Conservation (phyloP, 1,140 invertebrate genomes). For the Heliconius melpomene region DNA sequence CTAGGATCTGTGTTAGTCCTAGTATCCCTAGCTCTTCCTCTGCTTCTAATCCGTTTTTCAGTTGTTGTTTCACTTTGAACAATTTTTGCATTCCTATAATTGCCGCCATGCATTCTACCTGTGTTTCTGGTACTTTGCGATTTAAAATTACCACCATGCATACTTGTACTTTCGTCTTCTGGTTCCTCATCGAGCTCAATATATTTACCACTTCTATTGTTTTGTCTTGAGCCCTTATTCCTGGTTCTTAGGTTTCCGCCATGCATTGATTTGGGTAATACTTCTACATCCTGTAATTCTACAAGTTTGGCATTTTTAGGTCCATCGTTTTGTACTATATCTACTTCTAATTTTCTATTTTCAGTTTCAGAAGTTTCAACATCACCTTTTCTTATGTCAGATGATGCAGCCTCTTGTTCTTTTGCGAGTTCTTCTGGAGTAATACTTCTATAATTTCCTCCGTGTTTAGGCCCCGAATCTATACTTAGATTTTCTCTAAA, state of each 20-base stretch:
- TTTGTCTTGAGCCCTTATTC: slow-evolving; percentile 31
- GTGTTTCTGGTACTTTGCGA: slow-evolving; percentile 45
- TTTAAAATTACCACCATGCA: slow-evolving; percentile 56
- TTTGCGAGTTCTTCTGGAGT: slow-evolving; percentile 35
- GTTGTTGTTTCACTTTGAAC: slow-evolving; percentile 41
- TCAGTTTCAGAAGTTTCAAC: slow-evolving; percentile 60
- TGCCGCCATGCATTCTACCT: slow-evolving; percentile 62
- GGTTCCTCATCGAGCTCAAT: slow-evolving; percentile 60
- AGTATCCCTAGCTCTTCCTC: slow-evolving; percentile 24
- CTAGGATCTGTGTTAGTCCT: slow-evolving; percentile 30
- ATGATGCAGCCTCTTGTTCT: slow-evolving; percentile 22
- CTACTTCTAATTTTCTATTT: slow-evolving; percentile 42
- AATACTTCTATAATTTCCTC: slow-evolving; percentile 72
- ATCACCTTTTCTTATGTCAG: slow-evolving; percentile 44
- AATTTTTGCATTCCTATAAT: slow-evolving; percentile 65
- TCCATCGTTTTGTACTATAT: not conserved
- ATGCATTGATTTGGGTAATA: slow-evolving; percentile 43
- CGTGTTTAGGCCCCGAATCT: slow-evolving; percentile 66
- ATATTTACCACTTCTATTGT: slow-evolving; percentile 56
- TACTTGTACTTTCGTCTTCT: slow-evolving; percentile 40
- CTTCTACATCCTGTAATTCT: slow-evolving; percentile 48
- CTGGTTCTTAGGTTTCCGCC: slow-evolving; percentile 57
- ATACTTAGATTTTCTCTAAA: slow-evolving; percentile 67
- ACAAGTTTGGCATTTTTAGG: slow-evolving; percentile 49
- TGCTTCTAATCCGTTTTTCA: slow-evolving; percentile 37